These are phyloP conservation scores for Desmodus rotundus DNA, from an alignment of 2,113 vertebrate species.

Conservation along the genomic window DNA sequence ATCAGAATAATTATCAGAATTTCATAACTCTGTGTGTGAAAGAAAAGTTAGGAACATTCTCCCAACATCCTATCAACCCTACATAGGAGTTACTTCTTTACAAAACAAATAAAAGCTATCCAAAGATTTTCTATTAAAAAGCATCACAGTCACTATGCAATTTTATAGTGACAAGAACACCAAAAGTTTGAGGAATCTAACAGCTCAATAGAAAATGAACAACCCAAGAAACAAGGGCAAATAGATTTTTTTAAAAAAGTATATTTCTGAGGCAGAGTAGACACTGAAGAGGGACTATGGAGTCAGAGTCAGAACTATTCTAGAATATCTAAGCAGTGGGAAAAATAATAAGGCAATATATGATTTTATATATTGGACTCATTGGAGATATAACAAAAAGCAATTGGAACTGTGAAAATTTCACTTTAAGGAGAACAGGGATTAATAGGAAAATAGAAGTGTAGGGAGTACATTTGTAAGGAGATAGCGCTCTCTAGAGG, in stretches of 20 bases:
- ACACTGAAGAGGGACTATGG: not conserved
- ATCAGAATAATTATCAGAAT: not conserved
- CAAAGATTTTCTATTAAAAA: not conserved
- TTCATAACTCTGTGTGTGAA: not conserved
- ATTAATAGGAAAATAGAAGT: not conserved
- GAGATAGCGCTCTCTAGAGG: not conserved
- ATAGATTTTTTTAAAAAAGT: not conserved
- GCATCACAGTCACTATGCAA: not conserved
- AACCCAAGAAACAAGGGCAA: not conserved
- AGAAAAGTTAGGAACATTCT: not conserved
- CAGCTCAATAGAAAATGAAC: not conserved
- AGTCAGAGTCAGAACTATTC: not conserved
- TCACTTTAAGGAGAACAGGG: not conserved
- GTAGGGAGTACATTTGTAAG: not conserved
- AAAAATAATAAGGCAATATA: not conserved
- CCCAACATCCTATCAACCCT: not conserved
- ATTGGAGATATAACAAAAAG: not conserved
- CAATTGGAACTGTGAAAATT: not conserved
- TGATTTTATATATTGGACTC: not conserved
- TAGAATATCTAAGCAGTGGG: not conserved
- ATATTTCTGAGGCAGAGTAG: fast-evolving
- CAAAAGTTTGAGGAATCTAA: not conserved
- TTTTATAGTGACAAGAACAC: not conserved
- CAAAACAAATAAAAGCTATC: not conserved
- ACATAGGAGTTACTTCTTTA: not conserved